Base-by-base conservation (phyloP, 1,140 invertebrate species). In the Aphelinus atriplicis region DNA sequence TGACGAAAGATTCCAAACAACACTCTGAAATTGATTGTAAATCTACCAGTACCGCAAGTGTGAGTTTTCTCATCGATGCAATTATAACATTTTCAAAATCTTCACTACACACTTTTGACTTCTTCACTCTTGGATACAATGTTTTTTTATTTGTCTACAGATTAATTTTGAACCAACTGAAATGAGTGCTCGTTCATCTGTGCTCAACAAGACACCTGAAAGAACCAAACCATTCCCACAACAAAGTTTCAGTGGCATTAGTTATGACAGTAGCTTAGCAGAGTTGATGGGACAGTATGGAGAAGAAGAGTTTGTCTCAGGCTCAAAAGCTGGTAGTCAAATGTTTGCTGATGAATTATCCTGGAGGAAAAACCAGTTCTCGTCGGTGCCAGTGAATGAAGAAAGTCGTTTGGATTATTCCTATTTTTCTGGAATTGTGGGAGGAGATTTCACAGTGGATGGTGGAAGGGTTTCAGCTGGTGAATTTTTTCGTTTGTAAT, bases 351-450 rank as follows among this genome's bases (percentile, higher is more conserved):
- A 86, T 78, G 80, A 86, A 77, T 10, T 76, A n/a, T 84, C 78
- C 1, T 84, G 81, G 78, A 76, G 79, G 26, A 81, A 85, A 70
- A 77, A 81, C 77, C 61, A 68, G 4, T 65, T 79, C 3, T 78
- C 76, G 58, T 62, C 71, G 9, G 9, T 80, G 53, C 76, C 83
- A 9, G 55, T 48, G 3, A 53, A 58, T 63, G 47, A 60, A n/a
- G 68, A 43, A 74, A 76, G 80, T n/a, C 69, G 79, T 64, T 77
- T 86, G 46, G 78, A 85, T 51, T 77, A 85, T 3, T 82, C 82
- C 3, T 82, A 83, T 60, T 84, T 87, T 57, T 87, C 86, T 63
- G 86, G 86, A 68, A 79, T 86, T 42, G 81, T 86, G 4, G 85
- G 84, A n/a, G 45, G 79, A 48, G 80, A 87, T 78, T 75, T 86